phyloP scores from a whole-genome alignment of 92 coral and sea anemone genomes.

The Plumapathes pennacea region DNA sequence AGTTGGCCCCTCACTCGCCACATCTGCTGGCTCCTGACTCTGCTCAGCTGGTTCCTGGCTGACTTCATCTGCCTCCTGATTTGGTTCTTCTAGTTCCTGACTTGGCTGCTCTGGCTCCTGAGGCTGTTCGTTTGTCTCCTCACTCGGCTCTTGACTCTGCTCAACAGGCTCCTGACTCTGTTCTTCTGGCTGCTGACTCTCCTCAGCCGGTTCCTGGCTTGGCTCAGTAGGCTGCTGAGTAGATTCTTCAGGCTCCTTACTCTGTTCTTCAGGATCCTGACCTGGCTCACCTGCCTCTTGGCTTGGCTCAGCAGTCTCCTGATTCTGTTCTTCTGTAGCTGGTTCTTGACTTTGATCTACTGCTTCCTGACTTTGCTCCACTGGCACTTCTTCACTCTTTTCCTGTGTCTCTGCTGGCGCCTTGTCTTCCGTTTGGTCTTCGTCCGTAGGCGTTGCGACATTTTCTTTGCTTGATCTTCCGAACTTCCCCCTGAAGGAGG shows the following conservation, averaged over 20 bases:
- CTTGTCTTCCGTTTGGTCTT: slow-evolving; percentile 1
- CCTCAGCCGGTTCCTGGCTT: neutral
- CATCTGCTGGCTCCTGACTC: neutral
- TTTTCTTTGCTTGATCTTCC: too few species aligned
- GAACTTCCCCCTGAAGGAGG: slow-evolving; percentile 48
- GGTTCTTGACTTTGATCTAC: slow-evolving; percentile 4
- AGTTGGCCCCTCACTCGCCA: neutral
- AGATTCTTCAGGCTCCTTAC: neutral
- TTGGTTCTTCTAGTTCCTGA: neutral
- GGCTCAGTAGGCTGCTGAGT: neutral
- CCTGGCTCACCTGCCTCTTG: neutral
- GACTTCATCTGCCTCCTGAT: neutral
- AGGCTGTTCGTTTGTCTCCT: neutral
- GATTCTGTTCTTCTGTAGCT: slow-evolving; percentile 1
- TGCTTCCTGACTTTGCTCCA: slow-evolving; percentile 3
- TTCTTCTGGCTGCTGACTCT: slow-evolving; percentile 1
- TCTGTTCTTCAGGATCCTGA: neutral
- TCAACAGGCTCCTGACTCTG: too few species aligned
- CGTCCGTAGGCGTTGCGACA: slow-evolving; percentile 4
- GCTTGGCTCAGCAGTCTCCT: neutral
- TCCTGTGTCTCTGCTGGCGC: slow-evolving; percentile 6
- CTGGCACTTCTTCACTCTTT: slow-evolving; percentile 13
- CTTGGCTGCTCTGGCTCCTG: neutral
- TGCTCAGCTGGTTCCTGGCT: neutral
- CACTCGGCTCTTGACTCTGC: neutral